Evolutionary conservation across 30 jellyfish, hydroid and myxozoan genomes (phyloP).

Genomic region (Rhopilema esculentum): DNA sequence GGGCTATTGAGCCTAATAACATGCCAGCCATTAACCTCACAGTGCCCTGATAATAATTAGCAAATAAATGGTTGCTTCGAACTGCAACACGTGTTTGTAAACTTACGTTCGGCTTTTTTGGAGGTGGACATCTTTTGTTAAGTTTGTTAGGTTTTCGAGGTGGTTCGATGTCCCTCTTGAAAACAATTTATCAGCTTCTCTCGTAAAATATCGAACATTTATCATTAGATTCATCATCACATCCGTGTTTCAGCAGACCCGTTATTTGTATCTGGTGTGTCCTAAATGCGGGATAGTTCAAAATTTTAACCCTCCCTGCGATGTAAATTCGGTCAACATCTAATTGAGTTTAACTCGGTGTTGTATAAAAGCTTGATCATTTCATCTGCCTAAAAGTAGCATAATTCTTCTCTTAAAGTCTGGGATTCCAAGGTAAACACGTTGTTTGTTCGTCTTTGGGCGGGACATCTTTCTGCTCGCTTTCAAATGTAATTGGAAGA

Average conservation of each 20-base stretch:
- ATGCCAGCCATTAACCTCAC: background rate
- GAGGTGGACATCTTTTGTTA: too few species aligned
- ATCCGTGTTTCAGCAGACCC: background rate
- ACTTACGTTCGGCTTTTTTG: background rate
- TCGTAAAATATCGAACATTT: too few species aligned
- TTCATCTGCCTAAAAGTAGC: too few species aligned
- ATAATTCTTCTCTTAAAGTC: background rate
- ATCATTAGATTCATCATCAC: background rate
- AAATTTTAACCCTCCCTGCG: too few species aligned
- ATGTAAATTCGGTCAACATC: too few species aligned
- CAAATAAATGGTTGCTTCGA: too few species aligned
- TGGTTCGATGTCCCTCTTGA: too few species aligned
- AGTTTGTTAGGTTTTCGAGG: too few species aligned
- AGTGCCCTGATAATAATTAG: background rate
- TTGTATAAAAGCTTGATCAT: too few species aligned
- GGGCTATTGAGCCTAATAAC: background rate
- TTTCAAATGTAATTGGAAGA: background rate
- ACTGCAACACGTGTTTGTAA: background rate
- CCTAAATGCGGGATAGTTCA: background rate
- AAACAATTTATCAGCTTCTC: too few species aligned
- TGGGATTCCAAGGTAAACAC: background rate
- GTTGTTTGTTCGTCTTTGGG: background rate
- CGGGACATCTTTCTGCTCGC: background rate
- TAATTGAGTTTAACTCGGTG: background rate
- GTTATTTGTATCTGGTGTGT: background rate